Percentiles rank a stretch among this genome's conserved stretches.
These are phyloP conservation scores for Eupithecia exiguata DNA, from an alignment of 2,888 invertebrate genomes.

Conservation along the genomic window DNA sequence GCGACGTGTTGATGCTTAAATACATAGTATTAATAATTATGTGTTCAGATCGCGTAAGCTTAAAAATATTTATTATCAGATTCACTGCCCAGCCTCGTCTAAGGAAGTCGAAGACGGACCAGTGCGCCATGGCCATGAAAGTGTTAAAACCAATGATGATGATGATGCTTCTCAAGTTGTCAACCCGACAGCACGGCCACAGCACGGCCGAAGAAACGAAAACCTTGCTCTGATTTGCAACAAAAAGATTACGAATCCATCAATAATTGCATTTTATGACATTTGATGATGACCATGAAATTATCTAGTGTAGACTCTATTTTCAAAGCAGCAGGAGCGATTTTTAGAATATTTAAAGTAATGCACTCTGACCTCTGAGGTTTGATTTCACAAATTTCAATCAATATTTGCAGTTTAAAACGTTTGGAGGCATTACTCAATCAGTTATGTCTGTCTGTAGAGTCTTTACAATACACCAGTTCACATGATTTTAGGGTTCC, in stretches of 20 bases:
- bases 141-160: not conserved
- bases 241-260: not conserved
- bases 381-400: slow-evolving; percentile 13
- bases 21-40: no score
- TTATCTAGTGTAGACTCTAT: not conserved
- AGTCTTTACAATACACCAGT: not conserved
- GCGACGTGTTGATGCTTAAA: no score
- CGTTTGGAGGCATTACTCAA: not conserved
- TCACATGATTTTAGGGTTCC: not conserved
- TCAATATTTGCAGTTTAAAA: not conserved
- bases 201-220: not conserved
- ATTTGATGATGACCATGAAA: slow-evolving; percentile 13
- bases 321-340: not conserved
- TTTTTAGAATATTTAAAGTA: not conserved
- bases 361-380: slow-evolving; percentile 11
- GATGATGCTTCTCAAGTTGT: not conserved
- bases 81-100: no score
- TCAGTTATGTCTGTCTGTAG: not conserved
- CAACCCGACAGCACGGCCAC: not conserved
- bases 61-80: no score
- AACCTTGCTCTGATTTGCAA: slow-evolving; percentile 8
- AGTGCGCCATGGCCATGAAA: no score
- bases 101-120: no score
- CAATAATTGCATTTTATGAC: slow-evolving; percentile 11
- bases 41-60: no score